phyloP scores from a whole-genome alignment of 1,140 invertebrate genomes.

The Lepeophtheirus salmonis region DNA sequence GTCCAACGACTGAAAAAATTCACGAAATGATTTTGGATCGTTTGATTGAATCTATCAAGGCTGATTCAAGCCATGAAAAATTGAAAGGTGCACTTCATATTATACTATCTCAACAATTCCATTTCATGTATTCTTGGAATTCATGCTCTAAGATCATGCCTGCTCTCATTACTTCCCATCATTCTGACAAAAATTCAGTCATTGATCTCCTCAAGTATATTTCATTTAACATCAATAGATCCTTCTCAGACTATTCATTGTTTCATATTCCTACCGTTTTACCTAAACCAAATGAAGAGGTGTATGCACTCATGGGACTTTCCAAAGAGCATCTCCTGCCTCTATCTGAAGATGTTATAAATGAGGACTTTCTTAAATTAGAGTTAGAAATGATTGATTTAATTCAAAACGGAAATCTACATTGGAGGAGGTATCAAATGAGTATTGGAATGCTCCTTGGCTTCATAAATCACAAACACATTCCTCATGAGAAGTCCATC shows the following conservation, averaged over 20 bases:
- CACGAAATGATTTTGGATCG: constrained; percentile 7
- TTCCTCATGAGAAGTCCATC: neutral
- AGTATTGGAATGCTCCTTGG: constrained; percentile 9
- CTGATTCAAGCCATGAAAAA: neutral
- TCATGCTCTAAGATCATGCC: neutral
- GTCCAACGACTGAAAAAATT: neutral
- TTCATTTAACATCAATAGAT: constrained; percentile 9
- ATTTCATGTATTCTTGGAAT: constrained; percentile 15
- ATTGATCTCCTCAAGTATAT: constrained; percentile 13
- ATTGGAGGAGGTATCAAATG: constrained; percentile 14
- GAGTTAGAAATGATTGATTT: constrained; percentile 1
- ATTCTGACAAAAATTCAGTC: constrained; percentile 13
- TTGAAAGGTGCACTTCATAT: constrained; percentile 13
- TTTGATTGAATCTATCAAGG: constrained; percentile 1
- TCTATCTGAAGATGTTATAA: neutral
- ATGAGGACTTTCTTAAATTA: neutral
- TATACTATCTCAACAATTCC: neutral
- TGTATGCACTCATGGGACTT: neutral
- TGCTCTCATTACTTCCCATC: constrained; percentile 3
- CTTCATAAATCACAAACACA: neutral
- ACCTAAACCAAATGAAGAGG: neutral
- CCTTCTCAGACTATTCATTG: neutral
- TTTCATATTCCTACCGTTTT: neutral
- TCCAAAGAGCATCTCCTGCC: neutral
- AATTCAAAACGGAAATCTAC: neutral